phyloP scores from a whole-genome alignment of 2,113 vertebrate genomes.

The Mesoclemmys tuberculata region DNA sequence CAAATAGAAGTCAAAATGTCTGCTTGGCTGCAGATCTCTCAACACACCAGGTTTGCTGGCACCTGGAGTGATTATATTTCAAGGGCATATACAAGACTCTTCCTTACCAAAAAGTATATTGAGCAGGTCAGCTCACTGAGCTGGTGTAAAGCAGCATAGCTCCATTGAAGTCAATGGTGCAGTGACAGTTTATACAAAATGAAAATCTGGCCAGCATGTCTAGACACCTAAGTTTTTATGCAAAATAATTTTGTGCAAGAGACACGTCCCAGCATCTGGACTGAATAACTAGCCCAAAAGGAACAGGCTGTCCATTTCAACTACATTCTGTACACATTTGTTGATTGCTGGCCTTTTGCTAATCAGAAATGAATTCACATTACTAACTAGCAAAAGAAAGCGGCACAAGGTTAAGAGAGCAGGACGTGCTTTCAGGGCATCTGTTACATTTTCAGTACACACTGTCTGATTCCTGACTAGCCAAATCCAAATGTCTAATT shows the following conservation, averaged over 20 bases:
- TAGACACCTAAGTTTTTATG: accelerated
- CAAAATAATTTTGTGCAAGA: background rate
- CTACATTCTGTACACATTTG: background rate
- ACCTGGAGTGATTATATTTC: slow-evolving; percentile 11
- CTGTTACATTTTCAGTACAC: background rate
- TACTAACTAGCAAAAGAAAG: background rate
- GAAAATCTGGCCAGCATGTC: background rate
- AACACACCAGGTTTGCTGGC: background rate
- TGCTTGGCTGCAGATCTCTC: background rate
- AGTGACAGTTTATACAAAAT: background rate
- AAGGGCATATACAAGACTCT: background rate
- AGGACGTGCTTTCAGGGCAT: background rate
- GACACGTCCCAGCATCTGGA: background rate
- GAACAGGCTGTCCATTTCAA: background rate
- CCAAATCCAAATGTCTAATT: slow-evolving; percentile 37
- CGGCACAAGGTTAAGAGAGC: background rate
- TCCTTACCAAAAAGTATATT: background rate
- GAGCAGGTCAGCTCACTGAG: background rate
- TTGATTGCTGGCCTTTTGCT: background rate
- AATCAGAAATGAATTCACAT: background rate
- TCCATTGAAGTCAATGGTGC: background rate
- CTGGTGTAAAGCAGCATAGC: background rate
- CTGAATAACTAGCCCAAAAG: background rate
- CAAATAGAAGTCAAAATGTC: background rate
- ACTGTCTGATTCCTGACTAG: background rate